These are phyloP conservation scores for Ceuthmochares aereus DNA, from an alignment of 2,113 vertebrate genomes.

Conservation along the genomic window DNA sequence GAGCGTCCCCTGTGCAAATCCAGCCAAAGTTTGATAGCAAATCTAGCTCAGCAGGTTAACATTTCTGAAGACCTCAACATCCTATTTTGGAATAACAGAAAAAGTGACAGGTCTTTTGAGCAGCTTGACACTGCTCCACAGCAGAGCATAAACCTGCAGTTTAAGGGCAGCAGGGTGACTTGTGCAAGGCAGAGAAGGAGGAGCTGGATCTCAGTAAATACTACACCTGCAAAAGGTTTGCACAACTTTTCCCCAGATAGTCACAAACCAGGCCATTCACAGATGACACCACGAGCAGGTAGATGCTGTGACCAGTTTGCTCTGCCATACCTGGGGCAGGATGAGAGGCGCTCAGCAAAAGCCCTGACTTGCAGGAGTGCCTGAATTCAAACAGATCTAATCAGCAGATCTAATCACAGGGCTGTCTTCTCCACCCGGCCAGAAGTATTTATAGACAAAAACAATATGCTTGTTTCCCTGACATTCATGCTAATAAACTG, in stretches of 20 bases:
- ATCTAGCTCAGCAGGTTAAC: background rate
- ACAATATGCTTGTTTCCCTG: background rate
- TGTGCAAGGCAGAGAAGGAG: background rate
- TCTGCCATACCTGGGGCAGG: background rate
- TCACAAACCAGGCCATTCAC: too few species aligned
- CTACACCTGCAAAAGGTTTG: background rate
- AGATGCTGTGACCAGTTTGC: background rate
- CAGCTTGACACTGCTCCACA: background rate
- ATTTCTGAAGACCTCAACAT: background rate
- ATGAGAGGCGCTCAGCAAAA: background rate
- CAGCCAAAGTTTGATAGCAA: background rate
- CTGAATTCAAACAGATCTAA: background rate
- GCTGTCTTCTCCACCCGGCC: background rate
- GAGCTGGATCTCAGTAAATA: rapidly evolving
- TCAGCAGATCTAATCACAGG: background rate
- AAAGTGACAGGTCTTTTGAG: background rate
- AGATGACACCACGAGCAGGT: rapidly evolving
- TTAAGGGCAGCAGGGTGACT: rapidly evolving
- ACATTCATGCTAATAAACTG: conserved; percentile 2
- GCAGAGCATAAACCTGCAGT: background rate
- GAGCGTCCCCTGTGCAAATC: background rate
- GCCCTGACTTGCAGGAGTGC: background rate
- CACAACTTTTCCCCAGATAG: background rate
- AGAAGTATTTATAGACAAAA: background rate
- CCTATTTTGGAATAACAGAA: background rate